A percentile compares a stretch with the other conserved stretches of the same genome.
Evolutionary conservation across 1,140 invertebrate species (phyloP).

Genomic region (Galendromus occidentalis): DNA sequence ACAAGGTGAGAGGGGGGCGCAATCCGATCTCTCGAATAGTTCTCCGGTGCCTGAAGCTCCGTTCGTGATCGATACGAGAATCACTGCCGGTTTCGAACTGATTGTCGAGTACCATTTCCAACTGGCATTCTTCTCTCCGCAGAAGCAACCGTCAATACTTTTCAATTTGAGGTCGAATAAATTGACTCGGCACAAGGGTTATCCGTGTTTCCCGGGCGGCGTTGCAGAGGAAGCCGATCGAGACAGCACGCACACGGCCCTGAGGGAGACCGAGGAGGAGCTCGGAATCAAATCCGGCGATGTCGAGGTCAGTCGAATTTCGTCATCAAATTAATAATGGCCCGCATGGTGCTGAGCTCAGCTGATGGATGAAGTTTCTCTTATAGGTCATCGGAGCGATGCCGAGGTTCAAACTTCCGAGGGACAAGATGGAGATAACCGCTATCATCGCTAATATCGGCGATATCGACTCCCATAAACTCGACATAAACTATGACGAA

Average conservation of each 20-base stretch:
- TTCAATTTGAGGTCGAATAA: not conserved
- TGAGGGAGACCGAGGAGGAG: slow-evolving; percentile 1
- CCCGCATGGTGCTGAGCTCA: not conserved
- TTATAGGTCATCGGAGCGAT: not conserved
- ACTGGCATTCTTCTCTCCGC: too few relatives aligned
- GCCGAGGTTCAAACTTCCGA: not conserved
- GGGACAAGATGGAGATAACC: not conserved
- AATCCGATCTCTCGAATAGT: too few relatives aligned
- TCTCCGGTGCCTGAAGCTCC: too few relatives aligned
- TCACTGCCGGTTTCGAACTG: not conserved
- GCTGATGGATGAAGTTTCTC: not conserved
- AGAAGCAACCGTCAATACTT: not conserved
- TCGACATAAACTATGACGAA: not conserved
- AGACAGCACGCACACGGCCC: not conserved
- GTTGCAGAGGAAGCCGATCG: not conserved
- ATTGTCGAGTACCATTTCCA: not conserved
- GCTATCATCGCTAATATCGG: not conserved
- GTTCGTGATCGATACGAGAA: not conserved
- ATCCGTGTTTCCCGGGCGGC: not conserved
- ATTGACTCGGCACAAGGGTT: slow-evolving; percentile 1
- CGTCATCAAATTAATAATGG: not conserved
- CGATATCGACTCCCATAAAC: not conserved
- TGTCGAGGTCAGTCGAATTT: not conserved
- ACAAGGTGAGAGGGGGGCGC: not conserved
- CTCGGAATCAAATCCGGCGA: not conserved